Percentiles rank a stretch among this genome's conserved stretches.
Conservation (phyloP, 2,888 invertebrate genomes). For the Erebia ligea region DNA sequence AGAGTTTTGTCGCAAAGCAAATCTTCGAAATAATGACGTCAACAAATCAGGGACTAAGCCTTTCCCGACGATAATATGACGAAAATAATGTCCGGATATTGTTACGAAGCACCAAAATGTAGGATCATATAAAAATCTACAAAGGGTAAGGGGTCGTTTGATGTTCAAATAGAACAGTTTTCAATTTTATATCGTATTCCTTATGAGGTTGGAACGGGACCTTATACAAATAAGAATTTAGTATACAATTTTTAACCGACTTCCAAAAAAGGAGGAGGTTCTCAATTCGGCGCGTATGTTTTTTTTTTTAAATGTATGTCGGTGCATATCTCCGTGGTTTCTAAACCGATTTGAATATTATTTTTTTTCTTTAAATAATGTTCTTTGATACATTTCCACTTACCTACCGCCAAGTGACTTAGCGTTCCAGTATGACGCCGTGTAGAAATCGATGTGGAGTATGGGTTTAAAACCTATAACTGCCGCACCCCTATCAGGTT, state of each 20-base stretch:
- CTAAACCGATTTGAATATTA: too few species aligned
- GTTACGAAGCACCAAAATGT: constrained; percentile 45
- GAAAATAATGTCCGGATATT: constrained; percentile 41
- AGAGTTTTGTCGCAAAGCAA: constrained; percentile 13
- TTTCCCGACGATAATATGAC: constrained; percentile 37
- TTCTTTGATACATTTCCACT: too few species aligned
- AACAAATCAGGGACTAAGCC: constrained; percentile 36
- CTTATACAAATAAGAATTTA: constrained; percentile 18
- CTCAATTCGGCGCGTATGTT: too few species aligned
- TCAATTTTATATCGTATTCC: constrained; percentile 75
- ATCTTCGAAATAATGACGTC: constrained; percentile 27
- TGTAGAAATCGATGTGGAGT: too few species aligned
- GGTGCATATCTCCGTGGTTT: too few species aligned
- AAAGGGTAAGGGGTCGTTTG: constrained; percentile 67
- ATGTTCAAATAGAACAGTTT: constrained; percentile 74
- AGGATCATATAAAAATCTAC: constrained; percentile 56
- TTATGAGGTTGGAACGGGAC: constrained; percentile 15
- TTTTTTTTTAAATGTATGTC: too few species aligned
- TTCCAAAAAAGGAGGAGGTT: too few species aligned
- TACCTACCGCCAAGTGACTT: too few species aligned
- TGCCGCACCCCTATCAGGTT: too few species aligned
- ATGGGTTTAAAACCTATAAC: too few species aligned
- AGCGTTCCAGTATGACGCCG: too few species aligned
- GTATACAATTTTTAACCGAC: neutral
- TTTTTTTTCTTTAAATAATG: too few species aligned